phyloP scores from a whole-genome alignment of 2,888 invertebrate genomes.

The Netelia inedita region DNA sequence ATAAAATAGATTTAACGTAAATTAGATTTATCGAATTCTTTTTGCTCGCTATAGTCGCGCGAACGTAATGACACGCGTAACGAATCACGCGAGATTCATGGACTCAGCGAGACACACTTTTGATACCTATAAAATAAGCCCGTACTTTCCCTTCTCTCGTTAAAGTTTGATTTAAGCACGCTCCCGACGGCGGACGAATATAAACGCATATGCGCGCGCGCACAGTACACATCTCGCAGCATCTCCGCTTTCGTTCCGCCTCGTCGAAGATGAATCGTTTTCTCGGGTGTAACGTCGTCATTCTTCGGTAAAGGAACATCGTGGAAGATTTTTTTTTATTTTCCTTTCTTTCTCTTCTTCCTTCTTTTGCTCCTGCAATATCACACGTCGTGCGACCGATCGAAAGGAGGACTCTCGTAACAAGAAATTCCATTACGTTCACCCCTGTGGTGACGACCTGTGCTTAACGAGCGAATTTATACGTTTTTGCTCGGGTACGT shows the following conservation, averaged over 20 bases:
- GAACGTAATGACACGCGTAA: slow-evolving; percentile 59
- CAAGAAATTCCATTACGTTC: slow-evolving; percentile 60
- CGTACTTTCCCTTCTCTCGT: slow-evolving; percentile 59
- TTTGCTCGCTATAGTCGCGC: background rate
- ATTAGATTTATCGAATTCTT: background rate
- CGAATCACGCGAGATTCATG: slow-evolving; percentile 67
- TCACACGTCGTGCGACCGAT: background rate
- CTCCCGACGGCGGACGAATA: slow-evolving; percentile 34
- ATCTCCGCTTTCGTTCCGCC: slow-evolving; percentile 58
- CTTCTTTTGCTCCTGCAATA: slow-evolving; percentile 3
- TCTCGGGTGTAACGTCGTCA: slow-evolving; percentile 49
- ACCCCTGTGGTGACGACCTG: slow-evolving; percentile 61
- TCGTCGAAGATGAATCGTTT: slow-evolving; percentile 64
- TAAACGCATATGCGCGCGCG: slow-evolving; percentile 15
- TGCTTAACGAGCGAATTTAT: slow-evolving; percentile 64
- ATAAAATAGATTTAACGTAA: background rate
- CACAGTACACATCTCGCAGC: slow-evolving; percentile 25
- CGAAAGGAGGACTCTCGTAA: slow-evolving; percentile 18
- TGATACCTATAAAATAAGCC: background rate
- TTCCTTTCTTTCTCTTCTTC: slow-evolving; percentile 1
- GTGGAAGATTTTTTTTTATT: background rate
- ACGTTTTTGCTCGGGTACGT: slow-evolving; percentile 41
- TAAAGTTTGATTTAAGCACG: slow-evolving; percentile 63
- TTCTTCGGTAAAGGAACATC: background rate
- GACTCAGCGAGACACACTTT: background rate